Percentiles rank a stretch among this genome's conserved stretches.
Evolutionary conservation across 2,888 invertebrate species (phyloP).

Genomic region (Habroteleia sp.): DNA sequence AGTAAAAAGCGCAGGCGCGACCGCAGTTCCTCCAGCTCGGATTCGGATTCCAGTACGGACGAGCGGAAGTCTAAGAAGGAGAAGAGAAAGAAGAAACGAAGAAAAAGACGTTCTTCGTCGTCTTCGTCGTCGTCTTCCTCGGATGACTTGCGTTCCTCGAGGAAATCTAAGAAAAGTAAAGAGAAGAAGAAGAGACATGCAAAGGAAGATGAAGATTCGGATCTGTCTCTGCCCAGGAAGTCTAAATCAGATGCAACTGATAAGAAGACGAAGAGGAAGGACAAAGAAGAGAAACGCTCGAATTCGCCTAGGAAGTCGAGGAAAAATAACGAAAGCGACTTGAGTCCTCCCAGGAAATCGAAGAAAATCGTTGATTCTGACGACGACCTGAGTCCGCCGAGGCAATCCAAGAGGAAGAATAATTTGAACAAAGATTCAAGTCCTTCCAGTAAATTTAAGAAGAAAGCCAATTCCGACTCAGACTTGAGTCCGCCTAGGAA

Average conservation of each 20-base stretch:
- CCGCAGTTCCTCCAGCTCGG: conserved; percentile 72
- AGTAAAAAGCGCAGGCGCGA: conserved; percentile 51
- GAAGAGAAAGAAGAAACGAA: conserved; percentile 12
- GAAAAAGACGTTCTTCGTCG: conserved; percentile 16
- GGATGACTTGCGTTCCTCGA: conserved; percentile 67
- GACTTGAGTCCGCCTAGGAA: conserved; percentile 74
- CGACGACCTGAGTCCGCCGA: conserved; percentile 73
- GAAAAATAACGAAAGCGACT: no score
- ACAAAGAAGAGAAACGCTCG: no score
- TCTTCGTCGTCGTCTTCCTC: conserved; percentile 69
- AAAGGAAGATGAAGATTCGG: conserved; percentile 71
- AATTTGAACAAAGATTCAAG: conserved; percentile 69
- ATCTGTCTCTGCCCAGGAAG: conserved; percentile 61
- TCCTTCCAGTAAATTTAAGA: conserved; percentile 72
- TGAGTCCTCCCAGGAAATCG: conserved; percentile 73
- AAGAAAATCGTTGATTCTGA: conserved; percentile 47
- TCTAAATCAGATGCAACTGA: conserved; percentile 15
- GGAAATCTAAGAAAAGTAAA: conserved; percentile 28
- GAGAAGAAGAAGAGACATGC: conserved; percentile 57
- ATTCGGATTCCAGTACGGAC: conserved; percentile 72
- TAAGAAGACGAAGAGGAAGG: conserved; percentile 64
- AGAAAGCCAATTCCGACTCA: conserved; percentile 51
- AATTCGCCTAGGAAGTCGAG: no score
- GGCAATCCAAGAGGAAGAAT: conserved; percentile 66
- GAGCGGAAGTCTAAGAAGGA: conserved; percentile 60